These are phyloP conservation scores for Pitangus sulphuratus DNA, from an alignment of 2,797 vertebrate species.

Conservation along the genomic window DNA sequence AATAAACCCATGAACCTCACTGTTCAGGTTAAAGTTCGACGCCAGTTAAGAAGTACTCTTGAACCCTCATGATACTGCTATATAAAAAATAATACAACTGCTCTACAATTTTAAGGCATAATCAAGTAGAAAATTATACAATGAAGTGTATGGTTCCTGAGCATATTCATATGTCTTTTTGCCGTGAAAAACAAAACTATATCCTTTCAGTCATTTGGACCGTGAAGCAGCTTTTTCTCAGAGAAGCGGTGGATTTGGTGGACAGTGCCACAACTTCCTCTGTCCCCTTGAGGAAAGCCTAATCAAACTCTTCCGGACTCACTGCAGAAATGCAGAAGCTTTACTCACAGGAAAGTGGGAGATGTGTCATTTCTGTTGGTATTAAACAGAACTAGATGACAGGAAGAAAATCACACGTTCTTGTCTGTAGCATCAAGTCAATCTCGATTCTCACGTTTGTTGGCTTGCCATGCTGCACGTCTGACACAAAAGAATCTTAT, in stretches of 20 bases:
- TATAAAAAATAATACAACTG: not conserved
- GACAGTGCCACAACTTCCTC: not conserved
- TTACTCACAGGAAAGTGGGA: not conserved
- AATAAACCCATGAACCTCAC: not conserved
- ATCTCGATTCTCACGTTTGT: not conserved
- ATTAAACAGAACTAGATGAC: not conserved
- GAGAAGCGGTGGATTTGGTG: not conserved
- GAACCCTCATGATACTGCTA: not conserved
- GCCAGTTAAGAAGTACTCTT: not conserved
- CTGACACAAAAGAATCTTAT: conserved; percentile 48
- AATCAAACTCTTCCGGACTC: not conserved
- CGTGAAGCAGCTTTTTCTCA: not conserved
- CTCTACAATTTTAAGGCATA: not conserved
- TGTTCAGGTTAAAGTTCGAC: not conserved
- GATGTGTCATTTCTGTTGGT: not conserved
- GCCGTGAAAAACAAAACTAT: not conserved
- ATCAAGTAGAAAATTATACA: conserved; percentile 2
- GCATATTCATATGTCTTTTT: not conserved
- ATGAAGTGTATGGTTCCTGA: not conserved
- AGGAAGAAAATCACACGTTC: not conserved
- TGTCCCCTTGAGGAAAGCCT: not conserved
- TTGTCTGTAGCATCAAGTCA: not conserved
- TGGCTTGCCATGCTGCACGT: conserved; percentile 34
- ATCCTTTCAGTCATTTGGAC: not conserved
- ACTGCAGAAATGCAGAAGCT: not conserved